Evolutionary conservation across 2,888 invertebrate species (phyloP), one percentile per base, ranked within the genome.

Genomic region (Schizaphis graminum): DNA sequence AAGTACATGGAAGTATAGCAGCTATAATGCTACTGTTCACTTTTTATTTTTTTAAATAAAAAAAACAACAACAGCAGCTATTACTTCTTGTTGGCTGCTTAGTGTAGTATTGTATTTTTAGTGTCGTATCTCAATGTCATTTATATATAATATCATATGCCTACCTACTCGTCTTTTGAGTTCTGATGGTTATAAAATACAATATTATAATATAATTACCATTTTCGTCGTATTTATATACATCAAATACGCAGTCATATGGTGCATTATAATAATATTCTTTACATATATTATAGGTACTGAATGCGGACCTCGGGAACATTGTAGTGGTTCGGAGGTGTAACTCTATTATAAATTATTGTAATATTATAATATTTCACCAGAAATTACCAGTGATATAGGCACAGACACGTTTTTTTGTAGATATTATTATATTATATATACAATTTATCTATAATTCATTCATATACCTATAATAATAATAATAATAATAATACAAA

Each of bases 351-450:
- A 26, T 86, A 44, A 11, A 47, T 28, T 16, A 47, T n/a, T 47
- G n/a, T 86, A n/a, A 86, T 67, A 86, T 49, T 86, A 47, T 86
- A 86, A 86, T 86, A 49, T 86, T 86, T 86, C 16, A 86, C 86
- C 28, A 28, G 47, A 49, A 86, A 86, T 86, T 11, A 86, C 13
- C 86, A 47, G 44, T 49, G 5, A 53, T 53, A 86, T 4, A 49
- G 11, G 86, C 5, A 86, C 16, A 28, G 5, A 47, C 47, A 28
- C 11, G 47, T 47, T n/a, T n/a, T 49, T 49, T 16, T 16, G 28
- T 49, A n/a, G 28, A 41, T 49, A n/a, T 49, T n/a, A 47, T 86
- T 3, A 16, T 84, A 41, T 84, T 84, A 84, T 41, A n/a, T n/a
- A 4, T 49, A 47, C 47, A n/a, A 49, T 86, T 49, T 49, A 86